Base-by-base conservation (phyloP, 2,888 invertebrate genomes). In the Tholera decimalis region DNA sequence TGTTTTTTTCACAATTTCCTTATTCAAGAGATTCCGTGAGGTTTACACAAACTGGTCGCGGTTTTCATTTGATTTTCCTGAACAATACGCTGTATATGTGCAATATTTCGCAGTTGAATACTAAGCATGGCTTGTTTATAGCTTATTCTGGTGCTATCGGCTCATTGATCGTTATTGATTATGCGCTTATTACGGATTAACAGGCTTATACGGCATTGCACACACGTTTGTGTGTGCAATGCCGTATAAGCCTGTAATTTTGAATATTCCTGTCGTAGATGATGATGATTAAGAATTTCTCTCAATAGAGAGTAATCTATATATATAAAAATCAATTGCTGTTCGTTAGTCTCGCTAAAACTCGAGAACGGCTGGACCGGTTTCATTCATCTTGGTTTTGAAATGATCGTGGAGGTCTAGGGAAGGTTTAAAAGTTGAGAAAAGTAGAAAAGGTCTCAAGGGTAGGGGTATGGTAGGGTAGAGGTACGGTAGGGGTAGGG, bases 91-190 rank as follows among this genome's bases (percentile, higher is more conserved):
- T 51, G 33, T 20, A 56, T 35, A 13, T 26, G 55, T 60, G 51
- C 39, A 58, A 61, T 63, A 73, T 73, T 59, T 59, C 37, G 46
- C 37, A 30, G 24, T 56, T 62, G 39, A 50, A 63, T 50, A 60
- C 35, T 56, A 57, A 63, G 13, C 58, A 9, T 22, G 39, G 39
- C 33, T 55, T 68, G 43, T 73, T 57, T 78, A 61, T 41, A 22
- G 57, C 24, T 28, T 9, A 70, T 35, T 43, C 7, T 43, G 57
- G 41, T 58, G 18, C 5, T 66, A 77, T 77, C 66, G 4, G 49
- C 7, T 66, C 43, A 67, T 41, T 22, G 0, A 35, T 22, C 22
- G 7, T 33, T 50, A 26, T 50, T 54, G 28, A 57, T 55, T 18
- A 7, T 15, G 50, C 43, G 50, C 46, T 54, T 50, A 66, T 13